phyloP scores from a whole-genome alignment of 2,888 invertebrate genomes.

The Phortica magna region DNA sequence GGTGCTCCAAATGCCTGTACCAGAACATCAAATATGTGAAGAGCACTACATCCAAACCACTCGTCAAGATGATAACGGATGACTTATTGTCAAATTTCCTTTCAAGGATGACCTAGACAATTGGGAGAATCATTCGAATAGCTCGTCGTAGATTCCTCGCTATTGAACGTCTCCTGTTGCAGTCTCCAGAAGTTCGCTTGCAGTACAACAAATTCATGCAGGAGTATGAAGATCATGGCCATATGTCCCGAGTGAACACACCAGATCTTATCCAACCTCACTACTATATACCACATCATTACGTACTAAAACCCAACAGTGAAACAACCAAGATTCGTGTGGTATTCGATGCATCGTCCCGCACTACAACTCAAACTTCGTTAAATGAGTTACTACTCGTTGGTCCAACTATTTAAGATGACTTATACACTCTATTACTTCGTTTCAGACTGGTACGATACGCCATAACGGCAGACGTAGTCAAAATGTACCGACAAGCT shows the following conservation, averaged over 20 bases:
- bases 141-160: no score
- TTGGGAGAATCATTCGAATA: no score
- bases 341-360: slow-evolving; percentile 37
- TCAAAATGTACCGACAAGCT: slow-evolving; percentile 43
- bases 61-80: no score
- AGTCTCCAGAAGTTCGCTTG: no score
- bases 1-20: no score
- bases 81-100: no score
- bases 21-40: no score
- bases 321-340: slow-evolving; percentile 34
- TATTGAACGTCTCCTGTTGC: no score
- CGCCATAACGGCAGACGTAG: slow-evolving; percentile 38
- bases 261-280: neutral
- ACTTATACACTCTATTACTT: slow-evolving; percentile 36
- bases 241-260: neutral
- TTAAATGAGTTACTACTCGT: slow-evolving; percentile 39
- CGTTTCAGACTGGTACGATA: slow-evolving; percentile 42
- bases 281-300: slow-evolving; percentile 14
- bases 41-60: no score
- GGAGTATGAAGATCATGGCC: neutral
- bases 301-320: neutral
- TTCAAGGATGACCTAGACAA: no score
- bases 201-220: no score
- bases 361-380: slow-evolving; percentile 27
- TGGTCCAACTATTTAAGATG: slow-evolving; percentile 40